Base-by-base conservation (phyloP, 1,140 invertebrate species). In the Diachasma alloeum region DNA sequence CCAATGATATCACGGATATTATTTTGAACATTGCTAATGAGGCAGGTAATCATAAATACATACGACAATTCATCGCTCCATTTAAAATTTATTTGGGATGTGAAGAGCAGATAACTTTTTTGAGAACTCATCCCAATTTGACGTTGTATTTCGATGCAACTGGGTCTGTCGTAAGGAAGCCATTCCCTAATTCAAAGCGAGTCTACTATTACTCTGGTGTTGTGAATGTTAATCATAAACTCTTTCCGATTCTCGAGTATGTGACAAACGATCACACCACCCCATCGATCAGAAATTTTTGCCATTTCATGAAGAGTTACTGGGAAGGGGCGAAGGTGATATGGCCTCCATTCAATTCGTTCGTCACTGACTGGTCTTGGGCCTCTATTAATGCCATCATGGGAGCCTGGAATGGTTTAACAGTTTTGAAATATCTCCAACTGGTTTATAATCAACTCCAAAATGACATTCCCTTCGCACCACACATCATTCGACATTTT, bases 91-190 rank as follows among this genome's bases (percentile, higher is more conserved):
- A 75, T 56, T 24, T 75, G 2, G 74, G 17, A 0, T 70, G 66
- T 26, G 19, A 37, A 11, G 66, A 69, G 22, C 66, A 75, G 19
- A 37, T 71, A 2, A 22, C 68, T 13, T 42, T 75, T 19, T 24
- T 75, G 37, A 69, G 37, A 15, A 53, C 42, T 46, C 19, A 75
- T 68, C 15, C 11, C 59, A 19, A 48, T 37, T 42, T 72, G 13
- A 63, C 36, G 0, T 42, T 77, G 2, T 22, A 79, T 46, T 46
- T 79, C 19, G 78, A 79, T 74, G 67, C 75, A 2, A 80, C 76
- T 46, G 72, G 79, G 11, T 31, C 56, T 11, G 31, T 76, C 42
- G 22, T 76, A 10, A 36, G 74, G 11, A 72, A 66, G 22, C 79
- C 77, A 15, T 66, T 71, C 53, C n/a, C 1, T 1, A 19, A 71